Base-by-base conservation (phyloP, 2,113 vertebrate species). In the Rutilus rutilus region DNA sequence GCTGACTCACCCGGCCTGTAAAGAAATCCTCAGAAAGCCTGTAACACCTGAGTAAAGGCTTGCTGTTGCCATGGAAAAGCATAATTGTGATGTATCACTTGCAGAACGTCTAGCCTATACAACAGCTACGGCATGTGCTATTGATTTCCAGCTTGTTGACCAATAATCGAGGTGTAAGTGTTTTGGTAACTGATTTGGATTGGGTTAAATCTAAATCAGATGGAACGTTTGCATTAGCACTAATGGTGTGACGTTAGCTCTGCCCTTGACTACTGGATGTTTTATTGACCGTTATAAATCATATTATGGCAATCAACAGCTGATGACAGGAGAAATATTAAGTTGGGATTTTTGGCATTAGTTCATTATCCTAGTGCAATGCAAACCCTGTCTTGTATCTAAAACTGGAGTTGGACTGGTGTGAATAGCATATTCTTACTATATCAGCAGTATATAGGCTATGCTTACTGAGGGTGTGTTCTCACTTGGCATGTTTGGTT, bases 251-350 rank as follows among this genome's bases (percentile, higher is more conserved):
- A 80, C 30, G 39, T 25, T 14, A 65, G 15, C 59, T 47, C n/a
- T 45, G 59, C 39, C n/a, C 78, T 65, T 21, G 39, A 79, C 12
- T 65, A 11, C 59, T 8, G 39, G 7, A 45, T 80, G 78, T 27
- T 47, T 17, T 45, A 81, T 65, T 47, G 39, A 47, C n/a, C 8
- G 1, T 47, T 27, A 45, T 64, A 30, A 81, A 47, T 79, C 36
- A 62, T 6, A 65, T 81, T 64, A 64, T 81, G 59, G 39, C 39
- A 64, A 81, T 81, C 36, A 81, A 65, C 36, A 64, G n/a, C 78
- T 30, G 39, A 80, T 80, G 59, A 64, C 36, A 25, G 36, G 23
- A 62, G n/a, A 80, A 25, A 80, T 80, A 45, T 64, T 80, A 59
- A 62, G 59, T 79, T 7, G 2, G 52, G 3, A 0, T 10, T 80